Evolutionary conservation across 1,140 invertebrate genomes (phyloP), one percentile per base, ranked within the genome.

Genomic region (Dufourea novaeangliae): DNA sequence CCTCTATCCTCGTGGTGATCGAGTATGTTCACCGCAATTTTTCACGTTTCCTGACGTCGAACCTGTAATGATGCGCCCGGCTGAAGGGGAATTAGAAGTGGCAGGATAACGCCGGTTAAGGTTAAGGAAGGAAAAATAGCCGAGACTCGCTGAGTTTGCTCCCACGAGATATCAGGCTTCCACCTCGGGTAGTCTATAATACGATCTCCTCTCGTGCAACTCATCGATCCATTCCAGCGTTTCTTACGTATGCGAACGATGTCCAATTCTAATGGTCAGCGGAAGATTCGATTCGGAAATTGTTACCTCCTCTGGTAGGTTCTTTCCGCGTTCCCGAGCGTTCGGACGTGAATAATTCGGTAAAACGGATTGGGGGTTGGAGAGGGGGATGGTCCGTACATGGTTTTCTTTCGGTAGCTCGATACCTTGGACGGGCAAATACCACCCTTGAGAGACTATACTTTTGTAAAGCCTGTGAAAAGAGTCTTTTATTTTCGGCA

Each of bases 61-160:
- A 59, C 57, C 54, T 32, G 57, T 63, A 66, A 83, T 74, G 74
- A 85, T 70, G 82, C 75, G 50, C 64, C n/a, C 29, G 68, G 46
- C 46, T 62, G 32, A 56, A 46, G 63, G 52, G 39, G 74, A 78
- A 84, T 85, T 85, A 81, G 59, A 52, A 74, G 41, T 41, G 73
- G 66, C 46, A 59, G 69, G 80, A 74, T 83, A 83, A 76, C 66
- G 80, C 56, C 37, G 32, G 63, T 67, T 62, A 63, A 12, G 57
- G 37, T 67, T 69, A 73, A 76, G 75, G 67, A 72, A 79, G 71
- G 82, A 86, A 84, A 87, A 86, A 86, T 86, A 83, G 80, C 75
- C 39, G 37, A 52, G 73, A 83, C 67, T 54, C 64, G 82, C 82
- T 85, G 85, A 86, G 85, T 84, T 85, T 82, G 80, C 84, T 80